These are phyloP conservation scores for Eriosoma lanigerum DNA, from an alignment of 1,140 invertebrate genomes.

Conservation along the genomic window DNA sequence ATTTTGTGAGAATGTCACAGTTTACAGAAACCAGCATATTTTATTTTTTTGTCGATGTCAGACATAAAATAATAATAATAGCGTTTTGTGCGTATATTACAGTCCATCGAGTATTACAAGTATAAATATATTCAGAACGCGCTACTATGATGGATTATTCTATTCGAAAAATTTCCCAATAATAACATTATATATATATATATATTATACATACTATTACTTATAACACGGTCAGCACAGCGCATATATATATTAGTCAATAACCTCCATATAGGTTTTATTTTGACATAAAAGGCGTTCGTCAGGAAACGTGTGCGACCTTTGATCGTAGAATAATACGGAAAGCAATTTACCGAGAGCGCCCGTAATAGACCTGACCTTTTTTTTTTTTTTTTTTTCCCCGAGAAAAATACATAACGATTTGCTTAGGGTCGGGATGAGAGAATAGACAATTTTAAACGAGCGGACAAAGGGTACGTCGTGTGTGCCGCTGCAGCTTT, in stretches of 20 bases:
- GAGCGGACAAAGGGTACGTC: slow-evolving; percentile 34
- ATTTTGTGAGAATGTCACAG: too few relatives aligned
- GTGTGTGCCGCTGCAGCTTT: neutral
- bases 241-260: neutral
- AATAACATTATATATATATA: too few relatives aligned
- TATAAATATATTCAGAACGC: too few relatives aligned
- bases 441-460: slow-evolving; percentile 45
- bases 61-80: too few relatives aligned
- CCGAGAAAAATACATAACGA: slow-evolving; percentile 42
- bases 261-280: slow-evolving; percentile 6
- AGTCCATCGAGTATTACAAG: too few relatives aligned
- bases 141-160: too few relatives aligned
- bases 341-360: slow-evolving; percentile 44
- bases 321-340: slow-evolving; percentile 45
- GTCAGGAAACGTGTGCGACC: slow-evolving; percentile 30
- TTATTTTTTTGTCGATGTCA: too few relatives aligned
- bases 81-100: too few relatives aligned
- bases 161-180: too few relatives aligned
- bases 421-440: slow-evolving; percentile 40
- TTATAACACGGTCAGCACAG: too few relatives aligned
- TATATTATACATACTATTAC: too few relatives aligned
- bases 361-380: slow-evolving; percentile 43
- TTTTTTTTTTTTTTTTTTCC: slow-evolving; percentile 13
- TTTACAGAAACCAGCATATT: too few relatives aligned
- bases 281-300: slow-evolving; percentile 16